A percentile compares a stretch with the other conserved stretches of the same genome.
Evolutionary conservation across 2,113 vertebrate genomes (phyloP).

Genomic region (Helogale parvula): DNA sequence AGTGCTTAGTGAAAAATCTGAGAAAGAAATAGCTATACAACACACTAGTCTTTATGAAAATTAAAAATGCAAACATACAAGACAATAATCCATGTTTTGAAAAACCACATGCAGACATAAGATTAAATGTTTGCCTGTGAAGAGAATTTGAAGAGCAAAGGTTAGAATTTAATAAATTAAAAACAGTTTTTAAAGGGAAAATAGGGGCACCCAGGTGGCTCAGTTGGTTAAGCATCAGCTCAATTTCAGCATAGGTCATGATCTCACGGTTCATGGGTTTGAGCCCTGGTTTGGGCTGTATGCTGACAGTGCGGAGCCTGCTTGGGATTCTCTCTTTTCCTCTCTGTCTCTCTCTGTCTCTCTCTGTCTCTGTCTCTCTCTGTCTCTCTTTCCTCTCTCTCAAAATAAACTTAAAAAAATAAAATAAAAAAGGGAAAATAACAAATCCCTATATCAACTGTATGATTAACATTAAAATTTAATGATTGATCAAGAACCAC

Average conservation of each 20-base stretch:
- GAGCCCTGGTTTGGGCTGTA: too few species aligned
- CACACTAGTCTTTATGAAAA: neutral
- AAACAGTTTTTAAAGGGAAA: neutral
- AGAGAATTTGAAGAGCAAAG: neutral
- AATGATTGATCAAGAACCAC: neutral
- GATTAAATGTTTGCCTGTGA: neutral
- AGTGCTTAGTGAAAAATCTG: neutral
- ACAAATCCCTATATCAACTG: neutral
- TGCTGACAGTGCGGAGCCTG: too few species aligned
- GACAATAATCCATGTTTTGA: neutral
- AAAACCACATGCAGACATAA: neutral
- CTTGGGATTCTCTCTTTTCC: too few species aligned
- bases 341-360: too few species aligned
- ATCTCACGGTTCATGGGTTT: too few species aligned
- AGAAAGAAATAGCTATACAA: neutral
- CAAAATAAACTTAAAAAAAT: neutral
- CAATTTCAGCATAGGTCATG: too few species aligned
- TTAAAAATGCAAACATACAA: neutral
- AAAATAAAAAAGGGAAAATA: neutral
- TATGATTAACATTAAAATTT: neutral
- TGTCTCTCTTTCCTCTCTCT: too few species aligned
- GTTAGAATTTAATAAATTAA: neutral
- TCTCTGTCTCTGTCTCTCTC: too few species aligned
- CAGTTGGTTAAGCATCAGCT: too few species aligned
- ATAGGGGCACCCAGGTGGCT: too few species aligned